A percentile compares a stretch with the other conserved stretches of the same genome.
phyloP scores from a whole-genome alignment of 1,140 invertebrate species.

The Uloborus diversus region DNA sequence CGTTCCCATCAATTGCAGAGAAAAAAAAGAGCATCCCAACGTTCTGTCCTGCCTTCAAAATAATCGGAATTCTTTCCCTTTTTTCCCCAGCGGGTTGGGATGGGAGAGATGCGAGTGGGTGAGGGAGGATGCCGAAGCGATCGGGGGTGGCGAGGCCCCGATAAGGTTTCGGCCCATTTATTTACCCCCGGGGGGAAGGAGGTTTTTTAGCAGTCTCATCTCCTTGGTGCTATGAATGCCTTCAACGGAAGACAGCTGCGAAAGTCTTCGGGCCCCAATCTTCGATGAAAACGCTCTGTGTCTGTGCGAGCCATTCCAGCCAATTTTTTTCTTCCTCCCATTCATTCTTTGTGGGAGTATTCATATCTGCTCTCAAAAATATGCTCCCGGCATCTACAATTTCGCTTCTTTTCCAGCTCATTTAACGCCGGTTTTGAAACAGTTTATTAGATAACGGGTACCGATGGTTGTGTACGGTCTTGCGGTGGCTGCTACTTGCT shows the following conservation, averaged over 20 bases:
- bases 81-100: background rate
- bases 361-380: constrained; percentile 48
- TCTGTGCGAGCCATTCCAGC: constrained; percentile 21
- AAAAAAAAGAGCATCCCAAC: no score
- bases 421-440: constrained; percentile 45
- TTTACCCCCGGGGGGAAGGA: constrained; percentile 38
- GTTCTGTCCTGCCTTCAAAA: no score
- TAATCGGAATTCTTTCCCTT: background rate
- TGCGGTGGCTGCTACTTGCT: constrained; percentile 8
- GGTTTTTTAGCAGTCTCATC: constrained; percentile 27
- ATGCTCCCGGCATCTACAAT: constrained; percentile 49
- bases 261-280: constrained; percentile 13
- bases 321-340: background rate
- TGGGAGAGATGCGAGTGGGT: background rate
- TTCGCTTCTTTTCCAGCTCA: constrained; percentile 50
- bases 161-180: constrained; percentile 56
- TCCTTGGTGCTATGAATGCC: constrained; percentile 34
- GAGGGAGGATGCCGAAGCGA: background rate
- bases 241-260: constrained; percentile 52
- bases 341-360: constrained; percentile 50
- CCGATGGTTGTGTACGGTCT: background rate
- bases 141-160: constrained; percentile 51
- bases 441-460: constrained; percentile 53
- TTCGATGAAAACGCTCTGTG: constrained; percentile 32
- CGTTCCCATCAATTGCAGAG: no score